phyloP scores from a whole-genome alignment of 2,888 invertebrate genomes.

The Leucophenga montana region DNA sequence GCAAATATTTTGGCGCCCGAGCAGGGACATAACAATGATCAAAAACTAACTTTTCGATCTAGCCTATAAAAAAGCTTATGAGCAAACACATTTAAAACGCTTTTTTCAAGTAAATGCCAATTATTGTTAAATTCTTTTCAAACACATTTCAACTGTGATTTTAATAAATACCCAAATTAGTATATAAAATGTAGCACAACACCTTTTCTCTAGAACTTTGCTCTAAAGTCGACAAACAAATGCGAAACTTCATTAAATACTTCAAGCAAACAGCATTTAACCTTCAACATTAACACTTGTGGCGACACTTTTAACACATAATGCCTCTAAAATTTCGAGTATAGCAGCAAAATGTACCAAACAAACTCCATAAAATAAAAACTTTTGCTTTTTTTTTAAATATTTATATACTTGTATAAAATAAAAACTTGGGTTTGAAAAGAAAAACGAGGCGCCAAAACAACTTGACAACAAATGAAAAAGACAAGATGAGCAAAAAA shows the following conservation, averaged over 20 bases:
- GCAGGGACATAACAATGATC: no score
- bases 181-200: no score
- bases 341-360: neutral
- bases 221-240: neutral
- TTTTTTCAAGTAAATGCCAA: no score
- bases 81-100: no score
- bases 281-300: constrained; percentile 16
- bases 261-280: neutral
- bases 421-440: no score
- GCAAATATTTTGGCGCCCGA: no score
- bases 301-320: neutral
- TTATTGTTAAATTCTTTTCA: no score
- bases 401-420: no score
- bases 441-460: constrained; percentile 12
- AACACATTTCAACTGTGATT: no score
- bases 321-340: neutral
- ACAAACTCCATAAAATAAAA: neutral
- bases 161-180: no score
- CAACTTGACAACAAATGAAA: constrained; percentile 18
- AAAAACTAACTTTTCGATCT: no score
- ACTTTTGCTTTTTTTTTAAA: neutral
- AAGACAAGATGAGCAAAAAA: neutral
- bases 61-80: no score
- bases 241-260: neutral
- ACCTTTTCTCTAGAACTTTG: neutral